Base-by-base conservation (phyloP, 2,113 vertebrate species). In the Piprites chloris region DNA sequence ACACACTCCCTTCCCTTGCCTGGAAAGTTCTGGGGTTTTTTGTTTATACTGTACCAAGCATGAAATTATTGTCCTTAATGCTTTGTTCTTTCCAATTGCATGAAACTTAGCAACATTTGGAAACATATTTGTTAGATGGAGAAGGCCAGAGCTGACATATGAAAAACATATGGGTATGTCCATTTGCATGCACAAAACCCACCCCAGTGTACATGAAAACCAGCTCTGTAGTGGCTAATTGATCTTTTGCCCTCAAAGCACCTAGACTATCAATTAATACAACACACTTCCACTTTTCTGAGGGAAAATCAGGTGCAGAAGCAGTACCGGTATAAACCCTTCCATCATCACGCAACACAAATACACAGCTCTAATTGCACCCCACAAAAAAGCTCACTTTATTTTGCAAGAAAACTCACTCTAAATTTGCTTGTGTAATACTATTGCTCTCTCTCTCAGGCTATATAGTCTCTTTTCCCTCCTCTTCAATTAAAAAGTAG, bases 51-150 rank as follows among this genome's bases (percentile, higher is more conserved):
- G 87, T 42, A 53, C 23, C 68, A 95, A 90, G 78, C 73, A 97
- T 81, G 73, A 92, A 95, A 77, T 71, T 59, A 67, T 74, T 87
- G 86, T 92, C 69, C 74, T 79, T 91, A 65, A 75, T 71, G 61
- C 63, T 97, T 95, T 93, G 69, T 96, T 96, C 91, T 95, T 56
- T 76, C 77, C 80, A 95, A 59, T 12, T 91, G 61, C 89, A 77
- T 81, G 90, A 95, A 95, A 87, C 73, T 93, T 46, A 93, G 69
- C 87, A 77, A 86, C 58, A 52, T 95, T 93, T 94, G 59, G 24
- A 91, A 89, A 80, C 33, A 69, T 72, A 96, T 89, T 95, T 93
- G 55, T 77, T 83, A 69, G 77, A 87, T 73, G 75, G 94, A 44
- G 87, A 74, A 92, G 30, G 52, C 55, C 47, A 67, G 55, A 72